Evolutionary conservation across 2,797 vertebrate species (phyloP), one percentile per base, ranked within the genome.

Genomic region (Diglossa cyanea): DNA sequence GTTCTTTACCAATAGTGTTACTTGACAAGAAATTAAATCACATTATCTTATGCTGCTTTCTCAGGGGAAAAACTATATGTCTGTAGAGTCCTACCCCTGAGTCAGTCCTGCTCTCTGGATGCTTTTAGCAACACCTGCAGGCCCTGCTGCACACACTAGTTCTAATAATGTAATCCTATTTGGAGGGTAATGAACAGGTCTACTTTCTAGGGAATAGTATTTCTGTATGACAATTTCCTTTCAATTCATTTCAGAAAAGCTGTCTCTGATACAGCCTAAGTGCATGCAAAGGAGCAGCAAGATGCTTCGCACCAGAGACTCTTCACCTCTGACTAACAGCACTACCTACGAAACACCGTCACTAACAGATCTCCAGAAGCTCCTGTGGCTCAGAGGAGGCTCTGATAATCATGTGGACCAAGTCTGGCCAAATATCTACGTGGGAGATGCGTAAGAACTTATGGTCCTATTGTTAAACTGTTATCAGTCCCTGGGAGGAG

Each of bases 391-490:
- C 93, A 98, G 98, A 97, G 97, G 94, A n/a, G 88, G 98, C 74
- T 98, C 97, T 3, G 95, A 95, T 40, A 98, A 98, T 89, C 98
- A 99, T 3, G 95, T 99, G 97, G 98, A 98, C 33, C 98, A 99
- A 98, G 99, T 99, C 94, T 99, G 99, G 99, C 98, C 99, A 94
- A 97, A 98, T 88, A 97, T 99, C 97, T 98, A 98, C 98, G 95
- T 99, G 91, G 98, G 99, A 97, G 98, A 99, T 40, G 98, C 97
- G 98, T 99, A 98, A 98, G 98, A 96, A 89, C 68, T 67, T 35
- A 45, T 35, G 37, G 47, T 53, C 44, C 31, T 90, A 51, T 61
- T 37, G 48, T 66, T 74, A 42, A 76, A 7, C 6, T 76, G 30
- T 70, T 93, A 44, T 12, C 7, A 17, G 73, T 62, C 42, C 44